Evolutionary conservation across 2,888 invertebrate genomes (phyloP), one percentile per base, ranked within the genome.

Genomic region (Drosophila neoperkinsi): DNA sequence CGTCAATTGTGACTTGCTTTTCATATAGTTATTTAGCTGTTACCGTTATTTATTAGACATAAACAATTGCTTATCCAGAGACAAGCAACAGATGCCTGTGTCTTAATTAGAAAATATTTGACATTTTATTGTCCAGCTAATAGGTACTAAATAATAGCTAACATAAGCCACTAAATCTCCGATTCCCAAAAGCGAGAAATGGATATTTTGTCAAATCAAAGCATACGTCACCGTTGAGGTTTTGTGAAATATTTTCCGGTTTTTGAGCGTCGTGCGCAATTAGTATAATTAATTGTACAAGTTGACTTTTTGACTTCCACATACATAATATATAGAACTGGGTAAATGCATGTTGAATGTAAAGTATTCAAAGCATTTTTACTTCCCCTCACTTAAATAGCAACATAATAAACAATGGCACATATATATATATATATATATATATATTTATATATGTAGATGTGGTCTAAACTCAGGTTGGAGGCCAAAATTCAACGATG

Each of bases 1-100:
- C 85, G 86, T 89, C 84, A 88, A 70, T 84, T 79, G 81, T 62
- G 56, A 73, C 50, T 67, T 51, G 58, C 68, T 78, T 76, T 74
- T 77, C 51, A 74, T 78, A 61, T 68, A 52, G 53, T 51, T 67
- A 56, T 63, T 71, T 55, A 41, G 67, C 67, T 59, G 73, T 60
- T 71, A 73, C 61, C 67, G 71, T 68, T 77, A 60, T 59, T 70
- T 61, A 59, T 65, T 52, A 55, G 62, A 62, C 51, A 38, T 9
- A 38, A 49, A 62, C 61, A 66, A 49, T 61, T 46, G 43, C 25
- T 34, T 50, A 43, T 51, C 59, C 36, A 13, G 18, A 21, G 13
- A 52, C 71, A 50, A 50, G 31, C 43, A 64, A 56, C 71, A 36
- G 58, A 43, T 73, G 61, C n/a, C 60, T 41, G 36, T 67, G 58